These are phyloP conservation scores for Bovichtus variegatus DNA, from an alignment of 2,797 vertebrate species.

Conservation along the genomic window DNA sequence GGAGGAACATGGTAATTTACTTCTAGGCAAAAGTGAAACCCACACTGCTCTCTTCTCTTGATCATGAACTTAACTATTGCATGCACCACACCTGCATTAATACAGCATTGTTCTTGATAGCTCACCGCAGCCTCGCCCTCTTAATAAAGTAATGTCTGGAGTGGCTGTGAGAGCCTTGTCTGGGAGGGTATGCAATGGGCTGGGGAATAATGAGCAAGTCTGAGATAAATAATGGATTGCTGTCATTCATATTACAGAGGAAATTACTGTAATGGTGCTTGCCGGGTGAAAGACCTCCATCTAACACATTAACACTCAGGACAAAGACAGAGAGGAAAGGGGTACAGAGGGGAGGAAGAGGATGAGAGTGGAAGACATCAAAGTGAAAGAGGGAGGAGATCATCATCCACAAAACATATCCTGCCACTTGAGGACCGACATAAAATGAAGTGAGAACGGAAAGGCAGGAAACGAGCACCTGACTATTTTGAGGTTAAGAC, in stretches of 20 bases:
- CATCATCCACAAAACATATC: slow-evolving; percentile 64
- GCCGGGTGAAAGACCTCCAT: slow-evolving; percentile 84
- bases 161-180: slow-evolving; percentile 78
- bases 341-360: slow-evolving; percentile 65
- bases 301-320: slow-evolving; percentile 84
- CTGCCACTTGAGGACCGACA: slow-evolving; percentile 56
- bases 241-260: slow-evolving; percentile 87
- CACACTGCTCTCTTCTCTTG: slow-evolving; percentile 28
- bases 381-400: slow-evolving; percentile 59
- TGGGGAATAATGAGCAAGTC: slow-evolving; percentile 82
- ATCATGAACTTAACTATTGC: slow-evolving; percentile 58
- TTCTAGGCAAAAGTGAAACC: slow-evolving; percentile 25
- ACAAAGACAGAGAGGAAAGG: slow-evolving; percentile 73
- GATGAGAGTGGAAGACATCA: slow-evolving; percentile 66
- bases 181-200: slow-evolving; percentile 74
- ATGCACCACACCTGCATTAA: slow-evolving; percentile 67
- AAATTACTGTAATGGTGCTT: slow-evolving; percentile 87
- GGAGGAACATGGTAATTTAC: slow-evolving; percentile 48
- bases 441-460: slow-evolving; percentile 66
- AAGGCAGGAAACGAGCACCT: slow-evolving; percentile 71
- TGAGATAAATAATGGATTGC: slow-evolving; percentile 88
- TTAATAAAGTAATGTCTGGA: slow-evolving; percentile 82
- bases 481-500: slow-evolving; percentile 74
- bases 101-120: slow-evolving; percentile 59
- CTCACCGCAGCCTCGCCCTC: slow-evolving; percentile 67